Base-by-base conservation (phyloP, 2,797 vertebrate species). In the Lithobates pipiens region DNA sequence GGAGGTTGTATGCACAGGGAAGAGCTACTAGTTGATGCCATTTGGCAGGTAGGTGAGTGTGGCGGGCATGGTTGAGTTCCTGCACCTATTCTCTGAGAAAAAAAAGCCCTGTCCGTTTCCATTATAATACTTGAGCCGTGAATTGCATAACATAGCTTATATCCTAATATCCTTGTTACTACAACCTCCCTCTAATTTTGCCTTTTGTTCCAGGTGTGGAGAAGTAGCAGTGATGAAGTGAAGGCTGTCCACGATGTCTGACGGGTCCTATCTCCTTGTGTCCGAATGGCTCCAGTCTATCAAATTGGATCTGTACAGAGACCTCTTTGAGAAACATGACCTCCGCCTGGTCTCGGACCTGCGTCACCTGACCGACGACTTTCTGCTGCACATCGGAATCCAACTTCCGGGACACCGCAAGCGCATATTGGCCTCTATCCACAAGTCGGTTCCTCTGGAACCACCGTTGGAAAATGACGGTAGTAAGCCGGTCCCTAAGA, bases 391-490 rank as follows among this genome's bases (percentile, higher is more conserved):
- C 39, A 95, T 98, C 50, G 97, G 97, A 0, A 92, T 98, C 85
- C 85, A 89, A 0, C 93, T 97, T 76, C 95, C 97, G 0, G 97
- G 98, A 0, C 97, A 99, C 88, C 96, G 94, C 80, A 95, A 95
- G 77, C 97, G 98, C 69, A 96, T 99, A 85, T 91, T 99, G n/a
- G 93, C 96, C 0, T 97, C 95, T 4, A 88, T 99, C 42, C 95
- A 89, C 15, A 95, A 93, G 77, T 90, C 94, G 11, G 68, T 92
- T 0, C 11, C 91, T 0, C 90, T 89, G 42, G 77, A 65, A 27
- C 81, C 80, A 0, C 46, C 87, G 0, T 88, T 25, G 15, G 82
- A 79, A 15, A 4, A 32, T 8, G 10, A 50, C 0, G 8, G 11
- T 27, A 0, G 73, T 82, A 0, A 0, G 18, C 42, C 18, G 8